Percentiles rank a stretch among this genome's conserved stretches.
Conservation (phyloP, 2,113 vertebrate species). For the Vulpes vulpes region DNA sequence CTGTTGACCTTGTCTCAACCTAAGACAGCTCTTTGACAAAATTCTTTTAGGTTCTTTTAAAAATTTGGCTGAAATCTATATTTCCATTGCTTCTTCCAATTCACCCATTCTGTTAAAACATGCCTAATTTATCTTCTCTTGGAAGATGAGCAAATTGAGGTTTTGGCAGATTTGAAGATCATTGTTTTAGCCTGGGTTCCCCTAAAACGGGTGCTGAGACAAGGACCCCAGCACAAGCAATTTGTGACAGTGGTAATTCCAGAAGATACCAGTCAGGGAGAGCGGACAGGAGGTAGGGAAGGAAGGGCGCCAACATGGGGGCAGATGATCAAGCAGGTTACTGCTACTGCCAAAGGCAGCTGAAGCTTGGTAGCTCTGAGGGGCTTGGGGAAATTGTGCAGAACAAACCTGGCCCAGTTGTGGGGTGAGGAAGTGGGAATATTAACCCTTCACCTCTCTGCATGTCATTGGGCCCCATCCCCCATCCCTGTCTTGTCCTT, state of each 20-base stretch:
- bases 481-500: neutral
- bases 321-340: neutral
- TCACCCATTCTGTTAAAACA: neutral
- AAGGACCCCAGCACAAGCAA: neutral
- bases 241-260: neutral
- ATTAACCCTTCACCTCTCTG: neutral
- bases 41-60: neutral
- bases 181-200: neutral
- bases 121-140: neutral
- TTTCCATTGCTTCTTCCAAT: neutral
- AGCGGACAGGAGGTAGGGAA: neutral
- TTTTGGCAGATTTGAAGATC: neutral
- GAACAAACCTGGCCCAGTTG: neutral
- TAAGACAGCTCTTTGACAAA: neutral
- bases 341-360: rapidly evolving
- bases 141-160: neutral
- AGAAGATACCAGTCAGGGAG: neutral
- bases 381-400: neutral
- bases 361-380: neutral
- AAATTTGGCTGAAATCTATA: neutral
- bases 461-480: neutral
- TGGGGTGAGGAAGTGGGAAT: neutral
- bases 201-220: no score
- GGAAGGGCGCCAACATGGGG: no score
- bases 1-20: neutral